phyloP scores from a whole-genome alignment of 2,888 invertebrate species.

The Tyria jacobaeae region DNA sequence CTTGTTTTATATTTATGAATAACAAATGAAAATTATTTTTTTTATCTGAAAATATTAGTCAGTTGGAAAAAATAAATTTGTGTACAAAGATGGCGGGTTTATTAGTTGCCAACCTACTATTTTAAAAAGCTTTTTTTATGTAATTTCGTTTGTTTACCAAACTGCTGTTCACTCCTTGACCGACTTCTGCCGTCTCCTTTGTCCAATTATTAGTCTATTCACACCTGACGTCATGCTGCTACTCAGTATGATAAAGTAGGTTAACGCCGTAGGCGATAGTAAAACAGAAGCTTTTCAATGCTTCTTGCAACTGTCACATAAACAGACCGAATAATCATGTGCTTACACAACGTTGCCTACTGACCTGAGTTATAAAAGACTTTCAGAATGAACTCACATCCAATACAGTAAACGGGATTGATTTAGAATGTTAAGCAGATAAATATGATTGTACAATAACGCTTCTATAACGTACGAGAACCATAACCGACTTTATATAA shows the following conservation, averaged over 20 bases:
- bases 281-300: constrained; percentile 31
- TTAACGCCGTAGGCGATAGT: constrained; percentile 27
- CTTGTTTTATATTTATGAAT: no score
- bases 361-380: constrained; percentile 44
- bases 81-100: no score
- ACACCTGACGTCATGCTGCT: constrained; percentile 12
- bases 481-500: constrained; percentile 10
- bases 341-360: constrained; percentile 51
- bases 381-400: constrained; percentile 39
- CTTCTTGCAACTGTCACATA: constrained; percentile 43
- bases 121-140: no score
- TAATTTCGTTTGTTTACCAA: no score
- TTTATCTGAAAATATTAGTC: no score
- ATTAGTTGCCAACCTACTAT: no score
- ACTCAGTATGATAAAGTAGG: constrained; percentile 30
- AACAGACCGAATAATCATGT: constrained; percentile 35
- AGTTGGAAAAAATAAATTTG: no score
- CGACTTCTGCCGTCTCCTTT: no score
- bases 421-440: constrained; percentile 36
- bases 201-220: neutral
- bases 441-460: constrained; percentile 25
- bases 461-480: constrained; percentile 18
- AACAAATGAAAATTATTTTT: no score
- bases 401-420: constrained; percentile 29
- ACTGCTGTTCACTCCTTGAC: no score